These are phyloP conservation scores for Cichlasoma orientale DNA, from an alignment of 2,797 vertebrate species.

Conservation along the genomic window DNA sequence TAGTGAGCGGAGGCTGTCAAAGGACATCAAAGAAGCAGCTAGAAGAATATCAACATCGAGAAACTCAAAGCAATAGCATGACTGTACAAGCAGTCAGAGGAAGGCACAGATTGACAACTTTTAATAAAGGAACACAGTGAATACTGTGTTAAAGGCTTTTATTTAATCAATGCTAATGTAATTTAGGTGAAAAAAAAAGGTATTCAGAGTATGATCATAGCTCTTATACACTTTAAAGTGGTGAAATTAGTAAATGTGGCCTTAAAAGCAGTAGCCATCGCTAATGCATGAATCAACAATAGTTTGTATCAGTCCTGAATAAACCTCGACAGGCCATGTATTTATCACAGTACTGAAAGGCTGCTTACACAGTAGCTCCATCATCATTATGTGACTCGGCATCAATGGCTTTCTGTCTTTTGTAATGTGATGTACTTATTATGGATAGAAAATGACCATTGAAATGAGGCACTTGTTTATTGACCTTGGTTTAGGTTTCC, in stretches of 20 bases:
- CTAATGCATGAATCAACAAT: neutral
- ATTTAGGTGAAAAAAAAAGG: neutral
- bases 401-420: neutral
- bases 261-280: neutral
- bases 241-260: neutral
- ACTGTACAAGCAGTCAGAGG: too few relatives aligned
- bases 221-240: neutral
- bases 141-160: too few relatives aligned
- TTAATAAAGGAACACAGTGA: too few relatives aligned
- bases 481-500: constrained; percentile 9
- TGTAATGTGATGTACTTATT: constrained; percentile 1
- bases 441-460: neutral
- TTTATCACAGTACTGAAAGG: neutral
- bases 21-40: neutral
- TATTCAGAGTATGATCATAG: neutral
- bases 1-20: too few relatives aligned
- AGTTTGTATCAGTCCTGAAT: neutral
- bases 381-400: neutral
- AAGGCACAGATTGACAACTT: neutral
- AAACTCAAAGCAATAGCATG: neutral
- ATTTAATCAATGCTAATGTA: neutral
- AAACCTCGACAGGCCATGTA: neutral
- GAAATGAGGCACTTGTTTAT: neutral
- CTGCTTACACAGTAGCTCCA: neutral
- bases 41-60: neutral